Base-by-base conservation (phyloP, 2,797 vertebrate species). In the Helicolenus hilgendorfi region DNA sequence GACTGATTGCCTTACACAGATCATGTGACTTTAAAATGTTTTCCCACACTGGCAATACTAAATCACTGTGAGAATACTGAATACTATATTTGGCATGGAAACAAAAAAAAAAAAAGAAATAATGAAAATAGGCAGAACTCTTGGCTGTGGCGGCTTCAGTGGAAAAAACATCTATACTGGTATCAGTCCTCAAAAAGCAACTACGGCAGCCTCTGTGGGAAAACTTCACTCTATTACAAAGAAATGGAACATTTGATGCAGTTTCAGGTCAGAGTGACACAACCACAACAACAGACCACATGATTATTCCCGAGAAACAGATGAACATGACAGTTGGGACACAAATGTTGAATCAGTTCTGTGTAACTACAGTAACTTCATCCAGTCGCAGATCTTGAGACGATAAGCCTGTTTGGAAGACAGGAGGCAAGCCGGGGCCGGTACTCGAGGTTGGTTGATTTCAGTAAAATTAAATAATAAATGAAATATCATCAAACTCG, bases 351-450 rank as follows among this genome's bases (percentile, higher is more conserved):
- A 55, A 67, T 41, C 60, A 72, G 41, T 72, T 74, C 41, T 71
- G 29, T 33, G 26, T 78, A 59, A 78, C 55, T 53, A 77, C 70
- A 65, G 27, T 26, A 29, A 72, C 81, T 59, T 84, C 26, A 79
- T 77, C 63, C 49, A 65, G 64, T 26, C 24, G 36, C 18, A 33
- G 38, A 82, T 82, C 62, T 76, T 60, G 22, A 82, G 60, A 84
- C 1, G 2, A 70, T 74, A 53, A 89, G 31, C n/a, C 38, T 0
- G 78, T 70, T 77, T 80, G 49, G 26, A 18, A 56, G 72, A 77
- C 45, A 29, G 55, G 20, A 56, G 71, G 35, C 86, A 81, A 63
- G 79, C 41, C 58, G 1, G 53, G 78, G 59, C 84, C 1, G 6
- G 80, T 64, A 22, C 69, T 58, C 27, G 29, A 68, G 31, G 24